phyloP scores from a whole-genome alignment of 1,140 invertebrate species.

The Pseudomyrmex cubaensis region DNA sequence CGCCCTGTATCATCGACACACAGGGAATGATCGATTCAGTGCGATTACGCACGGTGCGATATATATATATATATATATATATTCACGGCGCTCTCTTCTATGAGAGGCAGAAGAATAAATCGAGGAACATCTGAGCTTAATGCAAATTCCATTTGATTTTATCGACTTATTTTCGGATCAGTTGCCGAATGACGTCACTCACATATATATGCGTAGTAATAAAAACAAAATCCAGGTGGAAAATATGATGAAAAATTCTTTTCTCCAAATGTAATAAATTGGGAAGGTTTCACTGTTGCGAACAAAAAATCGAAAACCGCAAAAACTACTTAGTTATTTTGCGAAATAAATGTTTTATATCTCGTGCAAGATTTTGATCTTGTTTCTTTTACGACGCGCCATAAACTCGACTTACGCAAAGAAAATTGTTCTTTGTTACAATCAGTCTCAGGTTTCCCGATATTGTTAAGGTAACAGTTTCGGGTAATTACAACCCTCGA shows the following conservation, averaged over 20 bases:
- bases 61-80: too few species aligned
- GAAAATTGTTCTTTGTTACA: neutral
- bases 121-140: neutral
- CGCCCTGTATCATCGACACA: neutral
- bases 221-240: neutral
- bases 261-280: neutral
- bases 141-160: neutral
- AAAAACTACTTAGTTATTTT: neutral
- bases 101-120: neutral
- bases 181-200: neutral
- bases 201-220: too few species aligned
- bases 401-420: constrained; percentile 4
- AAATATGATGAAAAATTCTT: neutral
- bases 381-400: neutral
- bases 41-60: neutral
- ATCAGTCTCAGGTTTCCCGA: neutral
- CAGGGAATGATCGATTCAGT: constrained; percentile 14
- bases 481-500: constrained; percentile 21
- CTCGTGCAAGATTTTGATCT: constrained; percentile 9
- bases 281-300: neutral
- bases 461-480: neutral
- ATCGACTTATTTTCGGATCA: neutral
- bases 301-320: neutral
- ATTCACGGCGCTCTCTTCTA: constrained; percentile 10
- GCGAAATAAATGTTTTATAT: neutral